Evolutionary conservation across 1,140 invertebrate genomes (phyloP), one percentile per base, ranked within the genome.

Genomic region (Drosophila simulans): DNA sequence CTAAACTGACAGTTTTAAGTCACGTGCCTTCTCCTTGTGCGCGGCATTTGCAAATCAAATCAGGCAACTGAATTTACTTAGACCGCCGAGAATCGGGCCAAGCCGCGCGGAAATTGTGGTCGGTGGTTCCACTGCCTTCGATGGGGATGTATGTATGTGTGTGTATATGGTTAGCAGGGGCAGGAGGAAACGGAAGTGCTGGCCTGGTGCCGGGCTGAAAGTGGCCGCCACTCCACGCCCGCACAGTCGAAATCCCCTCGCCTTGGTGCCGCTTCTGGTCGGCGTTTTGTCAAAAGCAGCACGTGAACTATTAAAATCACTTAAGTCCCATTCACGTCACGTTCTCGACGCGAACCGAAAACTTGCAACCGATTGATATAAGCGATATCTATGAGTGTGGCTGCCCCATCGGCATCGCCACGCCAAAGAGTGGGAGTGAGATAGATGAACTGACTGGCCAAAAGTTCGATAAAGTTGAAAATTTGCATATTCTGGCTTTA

Each of bases 291-390:
- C 86, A 82, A 81, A 76, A 86, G 71, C 70, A 71, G 86, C 86
- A 90, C 86, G 86, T 90, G 86, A 90, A 90, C 86, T 86, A 90
- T 90, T 90, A 82, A 90, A 90, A 90, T 90, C 86, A 90, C 86
- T 90, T 90, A 86, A 77, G 59, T 85, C 70, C 86, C 73, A 90
- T 90, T 90, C 86, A 82, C 71, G 81, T 90, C 86, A 90, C 86
- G 86, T 90, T 77, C 71, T 27, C 64, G 51, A 25, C 55, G 51
- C 48, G 46, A 80, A 56, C 62, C 63, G 52, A 77, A 88, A 83
- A 86, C 71, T 79, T 82, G 56, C 75, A 73, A 78, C 42, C 82
- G 74, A 86, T 86, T 86, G 83, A 88, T 88, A 86, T 82, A 86
- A 73, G 81, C 74, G 65, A 80, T 80, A 59, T 45, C 37, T 40